Evolutionary conservation across 1,140 invertebrate species (phyloP), one percentile per base, ranked within the genome.

Genomic region (Penaeus indicus): DNA sequence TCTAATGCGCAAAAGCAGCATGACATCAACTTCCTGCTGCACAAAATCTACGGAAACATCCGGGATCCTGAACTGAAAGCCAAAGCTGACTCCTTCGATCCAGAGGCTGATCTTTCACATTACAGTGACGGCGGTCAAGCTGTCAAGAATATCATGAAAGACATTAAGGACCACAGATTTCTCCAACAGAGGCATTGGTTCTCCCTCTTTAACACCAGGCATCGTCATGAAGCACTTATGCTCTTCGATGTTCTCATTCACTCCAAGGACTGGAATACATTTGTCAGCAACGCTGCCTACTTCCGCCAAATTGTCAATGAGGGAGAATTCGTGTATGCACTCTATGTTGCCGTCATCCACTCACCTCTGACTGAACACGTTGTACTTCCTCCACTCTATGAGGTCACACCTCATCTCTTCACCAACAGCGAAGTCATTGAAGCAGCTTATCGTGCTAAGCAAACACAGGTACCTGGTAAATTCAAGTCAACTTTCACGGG

Each of bases 341-440:
- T 83, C n/a, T 88, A 83, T 61, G 27, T 79, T 42, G 86, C 64
- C 21, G 80, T 88, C 27, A 83, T 63, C 21, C 86, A 88, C 67
- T 72, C 79, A 16, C 3, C 25, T 2, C 16, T 88, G 64, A 38
- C 64, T 54, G n/a, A 82, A n/a, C 8, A 77, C 32, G 67, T 88
- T 27, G 80, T 83, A 16, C 69, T 88, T 38, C 86, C 86, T 22
- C 86, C 86, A 11, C 86, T 88, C 79, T 88, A 88, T 72, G 86
- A 88, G 62, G 80, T 88, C 54, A 88, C 80, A 25, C 80, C 86
- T 77, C 86, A 88, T 64, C 42, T 88, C 63, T 88, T 88, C 64
- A 83, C 80, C 18, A 83, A 88, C 86, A 88, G 78, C n/a, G 86
- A 88, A 62, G 64, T 88, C 54, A 88, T 88, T 21, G 79, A 83